Evolutionary conservation across 2,113 vertebrate genomes (phyloP).

Genomic region (Hydropotes inermis): DNA sequence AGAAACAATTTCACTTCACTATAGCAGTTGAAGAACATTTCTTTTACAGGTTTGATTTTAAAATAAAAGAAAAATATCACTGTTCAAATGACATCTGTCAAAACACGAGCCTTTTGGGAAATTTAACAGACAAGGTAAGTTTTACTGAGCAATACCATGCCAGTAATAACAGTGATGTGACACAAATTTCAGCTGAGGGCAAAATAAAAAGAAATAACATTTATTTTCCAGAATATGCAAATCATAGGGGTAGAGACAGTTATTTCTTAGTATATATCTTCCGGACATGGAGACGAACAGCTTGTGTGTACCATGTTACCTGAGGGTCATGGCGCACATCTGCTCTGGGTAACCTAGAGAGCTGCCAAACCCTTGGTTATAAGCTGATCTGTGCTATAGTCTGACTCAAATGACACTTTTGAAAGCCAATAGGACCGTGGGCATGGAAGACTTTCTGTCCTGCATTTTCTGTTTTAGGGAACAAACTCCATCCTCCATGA

Average conservation of each 20-base stretch:
- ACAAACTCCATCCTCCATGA: not conserved
- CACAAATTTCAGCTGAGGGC: not conserved
- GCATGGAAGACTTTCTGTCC: not conserved
- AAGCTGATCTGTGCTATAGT: not conserved
- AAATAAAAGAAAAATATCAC: constrained; percentile 15
- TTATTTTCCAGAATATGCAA: not conserved
- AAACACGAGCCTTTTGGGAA: not conserved
- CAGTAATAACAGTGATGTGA: not conserved
- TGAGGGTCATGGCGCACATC: accelerated
- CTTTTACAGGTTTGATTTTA: not conserved
- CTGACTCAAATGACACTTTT: not conserved
- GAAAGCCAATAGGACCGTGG: not conserved
- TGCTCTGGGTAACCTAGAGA: not conserved
- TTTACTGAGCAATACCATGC: not conserved
- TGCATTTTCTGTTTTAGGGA: not conserved
- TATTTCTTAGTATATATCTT: not conserved
- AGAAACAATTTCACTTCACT: not conserved
- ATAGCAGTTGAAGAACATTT: not conserved
- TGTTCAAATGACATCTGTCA: not conserved
- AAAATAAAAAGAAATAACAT: not conserved
- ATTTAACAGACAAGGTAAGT: not conserved
- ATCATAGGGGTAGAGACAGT: not conserved
- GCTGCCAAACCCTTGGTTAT: not conserved
- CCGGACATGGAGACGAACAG: not conserved
- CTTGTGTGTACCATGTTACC: accelerated